A percentile compares a stretch with the other conserved stretches of the same genome.
Conservation (phyloP, 2,888 invertebrate genomes). For the Agrochola macilenta region DNA sequence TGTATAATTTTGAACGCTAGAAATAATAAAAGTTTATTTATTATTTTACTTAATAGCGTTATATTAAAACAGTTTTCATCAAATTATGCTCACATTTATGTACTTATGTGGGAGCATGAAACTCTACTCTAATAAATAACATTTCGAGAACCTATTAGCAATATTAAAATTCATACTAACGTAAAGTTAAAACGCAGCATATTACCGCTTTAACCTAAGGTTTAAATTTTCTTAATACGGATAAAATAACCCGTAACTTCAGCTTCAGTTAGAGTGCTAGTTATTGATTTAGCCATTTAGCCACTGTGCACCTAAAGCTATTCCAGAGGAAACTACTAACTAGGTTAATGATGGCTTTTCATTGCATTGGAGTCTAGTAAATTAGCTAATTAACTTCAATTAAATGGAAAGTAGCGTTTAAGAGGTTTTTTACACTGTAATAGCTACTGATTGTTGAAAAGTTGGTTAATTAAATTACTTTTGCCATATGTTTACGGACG, state of each 20-base stretch:
- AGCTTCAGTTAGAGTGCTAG: slow-evolving; percentile 24
- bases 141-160: background rate
- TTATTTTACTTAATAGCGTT: background rate
- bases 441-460: background rate
- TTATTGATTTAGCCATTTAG: slow-evolving; percentile 24
- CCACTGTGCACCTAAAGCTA: background rate
- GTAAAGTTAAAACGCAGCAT: background rate
- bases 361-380: slow-evolving; percentile 24
- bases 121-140: background rate
- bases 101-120: background rate
- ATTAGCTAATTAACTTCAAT: slow-evolving; percentile 11
- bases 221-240: background rate
- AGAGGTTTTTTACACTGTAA: background rate
- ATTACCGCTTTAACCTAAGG: background rate
- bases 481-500: background rate
- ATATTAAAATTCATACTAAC: background rate
- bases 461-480: background rate
- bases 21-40: background rate
- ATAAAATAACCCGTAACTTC: slow-evolving; percentile 6
- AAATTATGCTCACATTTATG: background rate
- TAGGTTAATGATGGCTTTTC: slow-evolving; percentile 29
- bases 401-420: background rate
- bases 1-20: too few relatives aligned
- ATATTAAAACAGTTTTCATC: background rate
- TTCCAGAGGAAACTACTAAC: slow-evolving; percentile 20